A percentile compares a stretch with the other conserved stretches of the same genome.
Conservation (phyloP, 1,140 invertebrate species). For the Drosophila rufa region DNA sequence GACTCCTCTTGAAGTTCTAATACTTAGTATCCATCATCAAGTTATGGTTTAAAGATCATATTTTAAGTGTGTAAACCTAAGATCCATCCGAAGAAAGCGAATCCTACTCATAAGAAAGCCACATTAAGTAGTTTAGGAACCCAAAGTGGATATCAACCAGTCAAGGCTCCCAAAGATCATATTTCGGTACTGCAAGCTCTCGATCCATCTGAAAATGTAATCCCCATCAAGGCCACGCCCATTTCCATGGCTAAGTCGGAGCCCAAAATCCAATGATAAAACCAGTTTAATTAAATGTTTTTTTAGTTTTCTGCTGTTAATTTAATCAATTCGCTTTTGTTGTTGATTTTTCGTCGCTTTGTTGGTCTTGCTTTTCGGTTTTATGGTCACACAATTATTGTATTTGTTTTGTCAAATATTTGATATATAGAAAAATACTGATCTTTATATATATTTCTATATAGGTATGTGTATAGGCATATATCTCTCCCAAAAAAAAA, state of each 20-base stretch:
- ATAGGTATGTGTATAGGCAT: slow-evolving; percentile 23
- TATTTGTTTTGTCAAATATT: slow-evolving; percentile 32
- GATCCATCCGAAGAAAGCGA: too few relatives aligned
- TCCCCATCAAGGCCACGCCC: not conserved
- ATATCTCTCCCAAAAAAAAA: slow-evolving; percentile 61
- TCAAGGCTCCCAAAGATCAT: too few relatives aligned
- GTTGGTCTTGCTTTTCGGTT: slow-evolving; percentile 14
- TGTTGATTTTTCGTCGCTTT: slow-evolving; percentile 39
- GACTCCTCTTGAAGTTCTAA: too few relatives aligned
- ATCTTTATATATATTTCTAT: slow-evolving; percentile 42
- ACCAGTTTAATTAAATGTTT: slow-evolving; percentile 56
- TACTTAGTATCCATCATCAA: too few relatives aligned
- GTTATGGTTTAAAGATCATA: too few relatives aligned
- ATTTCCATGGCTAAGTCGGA: not conserved
- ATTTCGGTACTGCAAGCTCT: too few relatives aligned
- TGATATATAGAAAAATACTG: slow-evolving; percentile 81
- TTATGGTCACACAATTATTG: slow-evolving; percentile 40
- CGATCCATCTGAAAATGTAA: not conserved
- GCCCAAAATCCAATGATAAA: slow-evolving; percentile 31
- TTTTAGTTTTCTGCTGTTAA: slow-evolving; percentile 57
- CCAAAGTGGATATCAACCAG: too few relatives aligned
- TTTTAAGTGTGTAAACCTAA: too few relatives aligned
- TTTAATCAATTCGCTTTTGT: slow-evolving; percentile 50
- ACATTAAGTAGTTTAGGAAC: too few relatives aligned
- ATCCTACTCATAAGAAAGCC: too few relatives aligned